These are phyloP conservation scores for Sebastes reedi DNA, from an alignment of 2,797 vertebrate genomes.

Conservation along the genomic window DNA sequence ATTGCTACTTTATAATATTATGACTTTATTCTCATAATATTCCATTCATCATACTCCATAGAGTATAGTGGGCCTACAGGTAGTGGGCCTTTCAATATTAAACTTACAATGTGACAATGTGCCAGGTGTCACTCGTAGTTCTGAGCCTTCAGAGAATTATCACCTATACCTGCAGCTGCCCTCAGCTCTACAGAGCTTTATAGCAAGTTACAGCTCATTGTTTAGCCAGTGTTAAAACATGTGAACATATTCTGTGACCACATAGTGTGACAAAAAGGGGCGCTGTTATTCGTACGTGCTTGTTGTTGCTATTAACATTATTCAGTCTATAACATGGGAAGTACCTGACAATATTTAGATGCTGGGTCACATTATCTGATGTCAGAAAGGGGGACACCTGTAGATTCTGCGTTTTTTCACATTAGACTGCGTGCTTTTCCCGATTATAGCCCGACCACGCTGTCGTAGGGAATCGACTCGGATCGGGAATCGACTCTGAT, in stretches of 20 bases:
- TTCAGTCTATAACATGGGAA: not conserved
- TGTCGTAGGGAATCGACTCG: no score
- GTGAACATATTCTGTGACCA: not conserved
- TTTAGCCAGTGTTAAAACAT: not conserved
- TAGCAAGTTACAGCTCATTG: no score
- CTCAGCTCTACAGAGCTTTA: no score
- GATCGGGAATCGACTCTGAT: no score
- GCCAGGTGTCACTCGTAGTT: not conserved
- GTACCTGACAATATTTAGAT: not conserved
- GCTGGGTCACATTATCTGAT: not conserved
- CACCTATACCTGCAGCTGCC: no score
- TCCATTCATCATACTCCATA: not conserved
- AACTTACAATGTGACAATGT: not conserved
- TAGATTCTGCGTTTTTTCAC: no score
- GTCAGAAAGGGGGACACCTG: not conserved
- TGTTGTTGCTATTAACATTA: not conserved
- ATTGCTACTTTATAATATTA: no score
- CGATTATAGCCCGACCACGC: rapidly evolving
- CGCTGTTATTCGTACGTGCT: not conserved
- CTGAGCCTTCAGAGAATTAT: not conserved
- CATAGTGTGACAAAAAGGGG: no score
- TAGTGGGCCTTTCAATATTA: not conserved
- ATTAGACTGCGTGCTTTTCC: no score
- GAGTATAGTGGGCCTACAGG: not conserved
- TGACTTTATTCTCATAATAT: no score